Conservation (phyloP, 1,140 invertebrate genomes). For the Drosophila persimilis region DNA sequence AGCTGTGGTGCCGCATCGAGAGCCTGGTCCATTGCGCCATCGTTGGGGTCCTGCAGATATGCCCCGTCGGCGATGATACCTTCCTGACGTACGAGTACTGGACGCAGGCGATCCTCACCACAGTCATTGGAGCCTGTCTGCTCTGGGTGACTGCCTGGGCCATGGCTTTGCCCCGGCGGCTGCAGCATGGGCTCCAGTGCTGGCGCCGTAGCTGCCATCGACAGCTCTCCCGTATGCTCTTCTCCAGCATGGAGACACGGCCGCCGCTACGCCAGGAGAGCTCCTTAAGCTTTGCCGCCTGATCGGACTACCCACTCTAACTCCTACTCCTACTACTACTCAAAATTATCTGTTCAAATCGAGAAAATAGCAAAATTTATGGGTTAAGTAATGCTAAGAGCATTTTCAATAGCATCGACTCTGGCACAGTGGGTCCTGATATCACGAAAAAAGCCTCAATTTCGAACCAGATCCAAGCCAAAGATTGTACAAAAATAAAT, state of each 20-base stretch:
- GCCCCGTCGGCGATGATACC: constrained; percentile 44
- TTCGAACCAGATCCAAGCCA: too few species aligned
- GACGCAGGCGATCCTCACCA: constrained; percentile 42
- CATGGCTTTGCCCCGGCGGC: constrained; percentile 38
- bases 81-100: constrained; percentile 55
- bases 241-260: not conserved
- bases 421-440: not conserved
- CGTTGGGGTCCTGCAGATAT: constrained; percentile 38
- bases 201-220: constrained; percentile 17
- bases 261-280: not conserved
- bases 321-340: not conserved
- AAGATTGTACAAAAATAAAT: not conserved
- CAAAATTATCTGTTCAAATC: not conserved
- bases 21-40: constrained; percentile 58
- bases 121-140: constrained; percentile 54
- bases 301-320: not conserved
- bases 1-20: constrained; percentile 64
- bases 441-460: too few species aligned
- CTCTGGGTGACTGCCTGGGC: constrained; percentile 59
- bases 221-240: not conserved
- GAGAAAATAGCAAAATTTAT: constrained; percentile 35
- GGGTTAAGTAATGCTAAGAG: constrained; percentile 26
- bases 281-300: constrained; percentile 14
- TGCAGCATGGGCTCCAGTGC: constrained; percentile 1
- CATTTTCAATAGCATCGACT: constrained; percentile 9